phyloP scores from a whole-genome alignment of 23 tunicate species.

The Ciona savignyi region DNA sequence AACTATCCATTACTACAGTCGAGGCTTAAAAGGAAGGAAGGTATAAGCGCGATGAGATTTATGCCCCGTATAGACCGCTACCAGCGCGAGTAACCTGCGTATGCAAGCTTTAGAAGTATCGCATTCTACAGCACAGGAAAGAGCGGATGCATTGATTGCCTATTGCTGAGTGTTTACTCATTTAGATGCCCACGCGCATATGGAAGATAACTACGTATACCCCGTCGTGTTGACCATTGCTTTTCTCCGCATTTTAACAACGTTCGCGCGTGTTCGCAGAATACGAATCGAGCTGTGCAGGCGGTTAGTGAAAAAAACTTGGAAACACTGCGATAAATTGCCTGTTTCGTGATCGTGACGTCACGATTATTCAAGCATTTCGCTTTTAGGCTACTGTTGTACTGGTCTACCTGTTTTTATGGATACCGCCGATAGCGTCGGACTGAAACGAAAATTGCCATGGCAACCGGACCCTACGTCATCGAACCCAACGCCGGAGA shows the following conservation, averaged over 20 bases:
- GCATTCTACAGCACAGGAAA: neutral
- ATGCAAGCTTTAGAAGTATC: too few species aligned
- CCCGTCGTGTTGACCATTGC: neutral
- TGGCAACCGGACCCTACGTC: neutral
- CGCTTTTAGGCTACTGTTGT: too few species aligned
- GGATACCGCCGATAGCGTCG: neutral
- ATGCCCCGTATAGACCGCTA: too few species aligned
- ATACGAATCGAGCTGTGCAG: neutral
- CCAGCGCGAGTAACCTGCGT: too few species aligned
- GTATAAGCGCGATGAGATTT: neutral
- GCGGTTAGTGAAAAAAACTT: neutral
- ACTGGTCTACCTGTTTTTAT: neutral
- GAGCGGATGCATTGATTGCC: neutral
- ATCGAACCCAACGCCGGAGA: constrained; percentile 14
- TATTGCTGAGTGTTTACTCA: neutral
- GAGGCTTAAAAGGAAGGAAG: neutral
- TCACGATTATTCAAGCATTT: neutral
- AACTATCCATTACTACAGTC: neutral
- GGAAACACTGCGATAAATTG: neutral
- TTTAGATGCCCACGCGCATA: neutral
- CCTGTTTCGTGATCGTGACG: neutral
- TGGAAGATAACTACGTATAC: neutral
- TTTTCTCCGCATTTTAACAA: neutral
- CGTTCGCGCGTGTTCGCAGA: neutral
- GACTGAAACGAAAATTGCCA: neutral